A percentile compares a stretch with the other conserved stretches of the same genome.
These are phyloP conservation scores for Chondrilla cf. caribensis DNA, from an alignment of 37 sponge, comb jelly and placozoan species.

Conservation along the genomic window DNA sequence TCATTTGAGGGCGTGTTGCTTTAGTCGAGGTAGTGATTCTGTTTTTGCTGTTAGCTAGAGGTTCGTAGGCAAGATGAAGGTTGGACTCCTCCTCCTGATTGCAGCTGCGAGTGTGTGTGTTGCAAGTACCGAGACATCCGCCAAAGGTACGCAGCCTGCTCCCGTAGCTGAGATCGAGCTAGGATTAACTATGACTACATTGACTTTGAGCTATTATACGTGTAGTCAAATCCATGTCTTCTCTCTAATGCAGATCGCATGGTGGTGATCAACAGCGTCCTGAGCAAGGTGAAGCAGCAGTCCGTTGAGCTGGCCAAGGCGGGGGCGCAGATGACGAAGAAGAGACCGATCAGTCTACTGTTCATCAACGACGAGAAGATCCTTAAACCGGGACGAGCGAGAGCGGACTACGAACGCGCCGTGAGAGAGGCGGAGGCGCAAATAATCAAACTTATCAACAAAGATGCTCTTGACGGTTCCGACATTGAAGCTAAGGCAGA, in stretches of 20 bases:
- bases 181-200: too few species aligned
- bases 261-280: not conserved
- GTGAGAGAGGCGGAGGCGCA: constrained; percentile 7
- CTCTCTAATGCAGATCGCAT: constrained; percentile 19
- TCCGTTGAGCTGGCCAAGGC: not conserved
- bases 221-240: too few species aligned
- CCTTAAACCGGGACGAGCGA: not conserved
- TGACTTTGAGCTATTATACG: too few species aligned
- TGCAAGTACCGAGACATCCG: too few species aligned
- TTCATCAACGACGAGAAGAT: not conserved
- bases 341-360: not conserved
- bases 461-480: not conserved
- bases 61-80: too few species aligned
- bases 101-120: too few species aligned
- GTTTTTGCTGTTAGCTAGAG: too few species aligned
- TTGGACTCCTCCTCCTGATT: too few species aligned
- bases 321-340: not conserved
- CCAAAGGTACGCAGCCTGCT: too few species aligned
- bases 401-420: constrained; percentile 5
- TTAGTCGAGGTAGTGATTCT: too few species aligned
- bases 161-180: too few species aligned
- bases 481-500: constrained; percentile 31
- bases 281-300: not conserved
- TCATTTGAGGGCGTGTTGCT: too few species aligned
- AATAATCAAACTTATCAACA: constrained; percentile 2